Conservation (phyloP, 1,140 invertebrate genomes). For the Pogonus chalceus region DNA sequence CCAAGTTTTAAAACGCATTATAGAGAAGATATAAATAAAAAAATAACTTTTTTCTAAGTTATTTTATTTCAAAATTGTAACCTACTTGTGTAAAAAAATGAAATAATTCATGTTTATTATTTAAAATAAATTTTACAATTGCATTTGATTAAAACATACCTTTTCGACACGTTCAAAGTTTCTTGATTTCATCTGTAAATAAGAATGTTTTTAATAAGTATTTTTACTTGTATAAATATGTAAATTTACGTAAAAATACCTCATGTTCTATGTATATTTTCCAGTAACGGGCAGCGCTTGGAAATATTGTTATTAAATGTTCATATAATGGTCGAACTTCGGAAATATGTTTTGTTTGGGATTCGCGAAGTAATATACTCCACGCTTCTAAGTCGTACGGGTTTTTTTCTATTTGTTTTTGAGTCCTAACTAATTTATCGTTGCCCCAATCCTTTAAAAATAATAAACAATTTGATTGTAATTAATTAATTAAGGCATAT, state of each 20-base stretch:
- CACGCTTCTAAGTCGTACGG: constrained; percentile 93
- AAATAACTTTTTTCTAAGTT: constrained; percentile 11
- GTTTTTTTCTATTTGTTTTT: constrained; percentile 72
- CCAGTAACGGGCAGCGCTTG: constrained; percentile 95
- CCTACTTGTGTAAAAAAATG: background rate
- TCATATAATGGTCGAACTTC: constrained; percentile 90
- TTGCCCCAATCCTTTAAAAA: constrained; percentile 72
- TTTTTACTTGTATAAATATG: constrained; percentile 11
- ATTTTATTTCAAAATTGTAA: constrained; percentile 18
- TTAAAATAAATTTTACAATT: background rate
- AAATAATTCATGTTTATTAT: background rate
- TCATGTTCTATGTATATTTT: constrained; percentile 99
- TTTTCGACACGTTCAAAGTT: constrained; percentile 98
- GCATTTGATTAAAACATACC: constrained; percentile 52
- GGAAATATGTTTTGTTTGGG: constrained; percentile 80
- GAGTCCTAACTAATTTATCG: constrained; percentile 67
- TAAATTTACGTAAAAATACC: constrained; percentile 41
- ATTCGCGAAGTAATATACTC: constrained; percentile 88
- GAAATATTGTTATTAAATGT: constrained; percentile 84
- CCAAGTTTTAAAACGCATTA: constrained; percentile 49
- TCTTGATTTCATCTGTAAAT: constrained; percentile 80
- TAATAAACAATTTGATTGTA: no score
- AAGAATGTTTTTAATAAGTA: constrained; percentile 22
- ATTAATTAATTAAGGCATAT: no score
- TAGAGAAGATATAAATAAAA: constrained; percentile 9